Percentiles rank a stretch among this genome's conserved stretches.
Conservation (phyloP, 1,140 invertebrate genomes). For the Gerris buenoi region DNA sequence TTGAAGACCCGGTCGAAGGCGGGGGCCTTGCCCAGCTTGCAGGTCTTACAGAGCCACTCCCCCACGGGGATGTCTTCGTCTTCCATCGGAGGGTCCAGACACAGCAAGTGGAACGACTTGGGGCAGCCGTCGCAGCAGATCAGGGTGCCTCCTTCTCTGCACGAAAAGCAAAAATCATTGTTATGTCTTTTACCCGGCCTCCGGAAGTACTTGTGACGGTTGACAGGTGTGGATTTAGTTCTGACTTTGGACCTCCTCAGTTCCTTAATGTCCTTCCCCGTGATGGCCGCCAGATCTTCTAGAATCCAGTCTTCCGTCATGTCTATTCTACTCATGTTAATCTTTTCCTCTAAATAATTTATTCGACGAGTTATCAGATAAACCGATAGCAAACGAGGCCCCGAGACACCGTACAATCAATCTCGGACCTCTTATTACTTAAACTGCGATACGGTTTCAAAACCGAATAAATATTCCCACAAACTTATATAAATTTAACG, state of each 20-base stretch:
- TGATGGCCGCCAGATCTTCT: not conserved
- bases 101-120: slow-evolving; percentile 3
- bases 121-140: not conserved
- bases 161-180: slow-evolving; percentile 2
- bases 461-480: no score
- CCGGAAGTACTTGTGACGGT: slow-evolving; percentile 3
- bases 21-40: not conserved
- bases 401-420: no score
- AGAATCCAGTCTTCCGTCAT: not conserved
- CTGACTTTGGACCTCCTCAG: not conserved
- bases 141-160: not conserved
- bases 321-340: not conserved
- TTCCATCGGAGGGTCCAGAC: slow-evolving; percentile 5
- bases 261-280: not conserved
- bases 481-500: no score
- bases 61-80: slow-evolving; percentile 3
- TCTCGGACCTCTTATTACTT: no score
- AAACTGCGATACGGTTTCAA: no score
- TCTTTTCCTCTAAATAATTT: no score
- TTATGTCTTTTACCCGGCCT: slow-evolving; percentile 3
- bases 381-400: no score
- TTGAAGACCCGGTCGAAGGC: not conserved
- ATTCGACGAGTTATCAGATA: no score
- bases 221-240: not conserved
- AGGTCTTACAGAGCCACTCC: not conserved